These are phyloP conservation scores for Melieria omissa DNA, from an alignment of 2,888 invertebrate species.

Conservation along the genomic window DNA sequence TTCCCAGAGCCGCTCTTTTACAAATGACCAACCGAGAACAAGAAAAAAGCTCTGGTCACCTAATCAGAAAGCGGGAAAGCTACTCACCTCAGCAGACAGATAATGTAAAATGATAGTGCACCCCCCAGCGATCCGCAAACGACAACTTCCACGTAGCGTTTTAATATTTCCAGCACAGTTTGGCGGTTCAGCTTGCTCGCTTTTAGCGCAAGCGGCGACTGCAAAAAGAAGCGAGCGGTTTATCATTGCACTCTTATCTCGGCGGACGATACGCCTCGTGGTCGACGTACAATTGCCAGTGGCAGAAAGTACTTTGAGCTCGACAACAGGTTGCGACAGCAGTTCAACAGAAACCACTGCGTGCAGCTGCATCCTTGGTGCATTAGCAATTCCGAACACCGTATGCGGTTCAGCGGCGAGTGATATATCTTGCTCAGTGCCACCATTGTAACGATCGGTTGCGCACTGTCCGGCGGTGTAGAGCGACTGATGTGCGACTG, in stretches of 20 bases:
- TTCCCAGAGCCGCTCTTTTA: slow-evolving; percentile 46
- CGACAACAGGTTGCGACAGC: slow-evolving; percentile 16
- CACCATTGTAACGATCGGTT: slow-evolving; percentile 34
- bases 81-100: slow-evolving; percentile 52
- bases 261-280: neutral
- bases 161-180: slow-evolving; percentile 42
- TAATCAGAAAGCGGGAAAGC: neutral
- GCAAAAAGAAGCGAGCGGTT: slow-evolving; percentile 9
- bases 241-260: neutral
- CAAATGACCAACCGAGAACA: neutral
- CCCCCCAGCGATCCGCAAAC: slow-evolving; percentile 43
- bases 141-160: slow-evolving; percentile 48
- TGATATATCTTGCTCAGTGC: slow-evolving; percentile 41
- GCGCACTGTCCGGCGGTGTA: too few relatives aligned
- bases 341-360: slow-evolving; percentile 30
- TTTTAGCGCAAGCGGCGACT: slow-evolving; percentile 50
- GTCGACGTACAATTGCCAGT: slow-evolving; percentile 47
- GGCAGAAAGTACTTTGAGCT: slow-evolving; percentile 53
- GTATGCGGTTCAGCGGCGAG: slow-evolving; percentile 30
- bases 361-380: slow-evolving; percentile 43
- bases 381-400: slow-evolving; percentile 41
- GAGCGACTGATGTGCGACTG: neutral
- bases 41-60: neutral
- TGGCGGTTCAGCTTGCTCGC: slow-evolving; percentile 40
- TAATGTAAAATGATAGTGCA: slow-evolving; percentile 36